Evolutionary conservation across 2,888 invertebrate genomes (phyloP).

Genomic region (Hedya salicella): DNA sequence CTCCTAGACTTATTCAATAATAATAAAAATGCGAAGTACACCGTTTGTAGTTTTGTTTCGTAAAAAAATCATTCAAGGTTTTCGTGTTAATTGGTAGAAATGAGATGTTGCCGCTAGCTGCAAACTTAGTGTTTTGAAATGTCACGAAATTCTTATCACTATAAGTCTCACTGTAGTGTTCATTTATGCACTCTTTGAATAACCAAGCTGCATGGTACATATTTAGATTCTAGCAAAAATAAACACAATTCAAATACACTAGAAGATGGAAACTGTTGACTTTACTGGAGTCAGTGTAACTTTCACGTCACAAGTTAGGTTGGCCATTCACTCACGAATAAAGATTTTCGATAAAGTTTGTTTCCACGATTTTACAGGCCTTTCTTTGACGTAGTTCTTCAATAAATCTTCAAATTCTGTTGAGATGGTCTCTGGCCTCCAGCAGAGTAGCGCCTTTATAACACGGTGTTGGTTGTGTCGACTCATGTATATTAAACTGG

Average conservation of each 20-base stretch:
- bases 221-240: background rate
- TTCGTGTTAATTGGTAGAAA: too few species aligned
- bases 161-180: background rate
- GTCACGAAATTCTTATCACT: background rate
- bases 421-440: slow-evolving; percentile 64
- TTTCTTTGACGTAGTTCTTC: slow-evolving; percentile 63
- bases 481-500: slow-evolving; percentile 68
- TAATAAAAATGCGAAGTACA: too few species aligned
- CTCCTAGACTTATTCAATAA: too few species aligned
- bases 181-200: background rate
- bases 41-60: too few species aligned
- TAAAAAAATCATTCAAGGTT: too few species aligned
- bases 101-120: too few species aligned
- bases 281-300: too few species aligned
- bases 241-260: background rate
- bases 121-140: too few species aligned
- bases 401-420: slow-evolving; percentile 60
- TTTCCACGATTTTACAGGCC: slow-evolving; percentile 65
- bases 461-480: slow-evolving; percentile 63
- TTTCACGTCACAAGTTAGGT: background rate
- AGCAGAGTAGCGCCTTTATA: slow-evolving; percentile 60
- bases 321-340: slow-evolving; percentile 27
- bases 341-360: slow-evolving; percentile 53
- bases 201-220: background rate
- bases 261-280: too few species aligned